Base-by-base conservation (phyloP, 2,113 vertebrate species). In the Neogobius melanostomus region DNA sequence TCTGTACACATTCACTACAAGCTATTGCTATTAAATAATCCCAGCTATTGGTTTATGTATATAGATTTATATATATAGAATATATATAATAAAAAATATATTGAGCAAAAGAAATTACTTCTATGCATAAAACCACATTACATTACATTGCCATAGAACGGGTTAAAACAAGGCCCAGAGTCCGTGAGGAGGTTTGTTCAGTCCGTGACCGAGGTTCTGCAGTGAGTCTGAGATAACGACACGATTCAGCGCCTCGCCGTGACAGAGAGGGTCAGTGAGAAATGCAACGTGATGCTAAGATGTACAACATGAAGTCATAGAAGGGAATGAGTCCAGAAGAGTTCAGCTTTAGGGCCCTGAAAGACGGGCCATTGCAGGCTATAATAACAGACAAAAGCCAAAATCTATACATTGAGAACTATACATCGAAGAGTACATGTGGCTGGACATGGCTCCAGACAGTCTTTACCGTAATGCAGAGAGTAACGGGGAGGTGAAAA, bases 11-110 rank as follows among this genome's bases (percentile, higher is more conserved):
- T 92, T 93, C 92, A 95, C 94, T 95, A 94, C 91, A 89, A 91
- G 91, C 95, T 95, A 97, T 97, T 97, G 95, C 95, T 97, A 96
- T 95, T 95, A 95, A 95, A 95, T 91, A 94, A 92, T 94, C 94
- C 95, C 93, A 93, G 90, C 90, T 89, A 89, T 88, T 88, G 85
- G 90, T 90, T 87, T 91, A 83, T 91, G 85, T 86, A 90, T 91
- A 88, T 93, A 92, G 91, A 89, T 92, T 91, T 93, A 88, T 92
- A 91, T 93, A 92, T 92, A 94, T 90, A 90, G n/a, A n/a, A n/a
- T n/a, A 90, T 90, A 92, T 93, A 93, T 94, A 92, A 92, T 92
- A 92, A 91, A 91, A 36, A 92, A 92, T 92, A 93, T 89, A 91
- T 82, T 87, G 89, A 91, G 91, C 88, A 89, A 90, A 85, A 90